Evolutionary conservation across 2,797 vertebrate genomes (phyloP).

Genomic region (Anguilla anguilla): DNA sequence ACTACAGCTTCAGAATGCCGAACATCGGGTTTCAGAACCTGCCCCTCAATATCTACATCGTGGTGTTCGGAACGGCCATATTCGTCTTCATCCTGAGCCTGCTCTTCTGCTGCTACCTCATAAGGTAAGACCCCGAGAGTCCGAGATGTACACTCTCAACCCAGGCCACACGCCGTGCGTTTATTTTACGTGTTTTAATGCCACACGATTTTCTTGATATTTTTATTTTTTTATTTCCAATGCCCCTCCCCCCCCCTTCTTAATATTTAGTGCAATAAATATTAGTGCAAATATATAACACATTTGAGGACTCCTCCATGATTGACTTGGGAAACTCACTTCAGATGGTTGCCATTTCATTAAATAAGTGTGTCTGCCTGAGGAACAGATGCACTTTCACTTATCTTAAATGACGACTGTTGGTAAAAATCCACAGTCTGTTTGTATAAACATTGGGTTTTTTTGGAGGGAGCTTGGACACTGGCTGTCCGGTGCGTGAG

Average conservation of each 20-base stretch:
- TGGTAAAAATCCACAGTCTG: not conserved
- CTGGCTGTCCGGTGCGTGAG: not conserved
- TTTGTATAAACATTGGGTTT: not conserved
- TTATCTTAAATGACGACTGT: not conserved
- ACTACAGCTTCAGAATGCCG: conserved; percentile 98
- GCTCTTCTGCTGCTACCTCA: conserved; percentile 99
- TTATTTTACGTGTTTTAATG: conserved; percentile 32
- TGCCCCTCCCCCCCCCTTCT: not conserved
- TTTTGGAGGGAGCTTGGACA: not conserved
- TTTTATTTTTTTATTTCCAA: not conserved
- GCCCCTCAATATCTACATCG: conserved; percentile 99
- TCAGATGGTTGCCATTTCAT: conserved; percentile 14
- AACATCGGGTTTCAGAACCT: conserved; percentile 99
- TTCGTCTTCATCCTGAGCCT: conserved; percentile 99
- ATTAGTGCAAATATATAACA: not conserved
- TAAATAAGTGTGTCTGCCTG: not conserved
- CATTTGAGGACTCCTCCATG: not conserved
- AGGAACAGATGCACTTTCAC: not conserved
- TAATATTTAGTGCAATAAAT: not conserved
- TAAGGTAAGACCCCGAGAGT: conserved; percentile 79
- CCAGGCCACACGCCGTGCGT: not conserved
- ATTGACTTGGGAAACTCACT: conserved; percentile 5
- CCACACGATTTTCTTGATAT: conserved; percentile 36
- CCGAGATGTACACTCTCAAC: not conserved
- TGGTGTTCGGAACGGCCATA: conserved; percentile 97